A percentile compares a stretch with the other conserved stretches of the same genome.
These are phyloP conservation scores for Erethizon dorsatum DNA, from an alignment of 2,797 vertebrate genomes.

Conservation along the genomic window DNA sequence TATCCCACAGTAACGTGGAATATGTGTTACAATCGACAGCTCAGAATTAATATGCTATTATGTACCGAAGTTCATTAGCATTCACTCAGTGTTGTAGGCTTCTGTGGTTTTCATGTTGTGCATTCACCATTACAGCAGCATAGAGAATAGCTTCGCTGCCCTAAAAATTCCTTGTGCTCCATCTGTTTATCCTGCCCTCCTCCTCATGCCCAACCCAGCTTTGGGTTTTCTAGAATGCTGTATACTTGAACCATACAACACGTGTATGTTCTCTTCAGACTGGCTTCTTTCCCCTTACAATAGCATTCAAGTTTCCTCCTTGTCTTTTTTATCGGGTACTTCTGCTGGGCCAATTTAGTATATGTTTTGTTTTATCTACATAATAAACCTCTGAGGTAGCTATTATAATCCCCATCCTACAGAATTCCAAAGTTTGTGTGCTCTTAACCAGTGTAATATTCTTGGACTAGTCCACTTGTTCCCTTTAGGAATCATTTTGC, in stretches of 20 bases:
- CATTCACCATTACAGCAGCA: not conserved
- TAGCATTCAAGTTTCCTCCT: not conserved
- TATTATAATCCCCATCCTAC: not conserved
- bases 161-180: not conserved
- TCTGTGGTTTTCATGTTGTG: not conserved
- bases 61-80: not conserved
- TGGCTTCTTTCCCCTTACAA: not conserved
- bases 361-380: conserved; percentile 53
- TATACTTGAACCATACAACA: not conserved
- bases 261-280: not conserved
- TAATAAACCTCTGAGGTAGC: conserved; percentile 9
- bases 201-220: not conserved
- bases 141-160: not conserved
- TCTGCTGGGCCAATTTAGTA: conserved; percentile 2
- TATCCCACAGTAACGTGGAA: too few species aligned
- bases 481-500: not conserved
- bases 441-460: not conserved
- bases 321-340: not conserved
- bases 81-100: not conserved
- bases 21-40: not conserved
- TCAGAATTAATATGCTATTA: not conserved
- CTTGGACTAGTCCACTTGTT: not conserved
- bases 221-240: conserved; percentile 25
- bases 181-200: not conserved
- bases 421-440: not conserved